A percentile compares a stretch with the other conserved stretches of the same genome.
phyloP scores from a whole-genome alignment of 2,113 vertebrate species.

The Myrmophylax atrothorax region DNA sequence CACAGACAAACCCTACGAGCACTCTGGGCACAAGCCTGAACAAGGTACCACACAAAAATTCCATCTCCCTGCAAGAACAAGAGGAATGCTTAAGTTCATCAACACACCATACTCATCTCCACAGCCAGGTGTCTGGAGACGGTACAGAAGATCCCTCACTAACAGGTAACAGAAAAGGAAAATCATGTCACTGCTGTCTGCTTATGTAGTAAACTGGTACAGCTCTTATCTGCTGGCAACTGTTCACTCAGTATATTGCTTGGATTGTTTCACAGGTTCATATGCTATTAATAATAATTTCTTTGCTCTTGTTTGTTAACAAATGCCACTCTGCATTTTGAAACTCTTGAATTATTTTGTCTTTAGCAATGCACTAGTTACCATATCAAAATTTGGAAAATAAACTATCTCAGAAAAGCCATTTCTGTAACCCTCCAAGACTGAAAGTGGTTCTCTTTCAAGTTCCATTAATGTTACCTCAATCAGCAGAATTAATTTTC shows the following conservation, averaged over 20 bases:
- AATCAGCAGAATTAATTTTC: background rate
- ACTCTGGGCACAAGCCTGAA: slow-evolving; percentile 30
- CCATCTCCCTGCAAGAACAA: slow-evolving; percentile 77
- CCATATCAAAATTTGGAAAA: background rate
- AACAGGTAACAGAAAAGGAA: slow-evolving; percentile 78
- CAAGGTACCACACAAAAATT: slow-evolving; percentile 69
- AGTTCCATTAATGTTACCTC: background rate
- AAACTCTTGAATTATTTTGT: background rate
- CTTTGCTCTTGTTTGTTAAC: background rate
- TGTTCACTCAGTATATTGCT: background rate
- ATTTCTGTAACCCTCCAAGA: background rate
- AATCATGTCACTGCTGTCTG: slow-evolving; percentile 70
- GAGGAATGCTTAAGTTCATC: slow-evolving; percentile 74
- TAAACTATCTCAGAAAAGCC: background rate
- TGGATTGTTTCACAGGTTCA: slow-evolving; percentile 1
- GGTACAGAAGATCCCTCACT: slow-evolving; percentile 73
- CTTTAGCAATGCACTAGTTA: slow-evolving; percentile 1
- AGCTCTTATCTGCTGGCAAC: background rate
- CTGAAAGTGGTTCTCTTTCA: background rate
- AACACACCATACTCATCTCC: background rate
- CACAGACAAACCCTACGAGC: slow-evolving; percentile 34
- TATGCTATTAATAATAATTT: background rate
- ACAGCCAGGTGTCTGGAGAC: slow-evolving; percentile 53
- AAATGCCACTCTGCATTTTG: background rate
- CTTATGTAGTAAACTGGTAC: slow-evolving; percentile 68